Evolutionary conservation across 2,888 invertebrate species (phyloP).

Genomic region (Cryptus armator): DNA sequence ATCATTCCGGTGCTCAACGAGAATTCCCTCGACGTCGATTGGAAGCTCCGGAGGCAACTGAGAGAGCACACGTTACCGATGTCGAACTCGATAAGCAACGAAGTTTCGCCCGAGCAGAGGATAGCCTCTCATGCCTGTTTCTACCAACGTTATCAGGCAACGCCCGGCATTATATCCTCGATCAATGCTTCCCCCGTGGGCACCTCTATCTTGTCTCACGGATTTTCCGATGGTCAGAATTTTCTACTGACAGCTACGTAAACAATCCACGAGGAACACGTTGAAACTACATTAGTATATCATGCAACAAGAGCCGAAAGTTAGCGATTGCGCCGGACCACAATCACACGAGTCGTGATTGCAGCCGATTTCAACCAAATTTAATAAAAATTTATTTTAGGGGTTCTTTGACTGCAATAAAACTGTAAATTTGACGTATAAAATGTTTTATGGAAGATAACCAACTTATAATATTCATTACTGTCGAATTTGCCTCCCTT

Average conservation of each 20-base stretch:
- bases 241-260: background rate
- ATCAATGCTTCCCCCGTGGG: slow-evolving; percentile 24
- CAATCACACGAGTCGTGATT: no score
- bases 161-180: slow-evolving; percentile 26
- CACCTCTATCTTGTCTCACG: no score
- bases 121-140: background rate
- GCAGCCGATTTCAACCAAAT: no score
- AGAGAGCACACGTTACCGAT: background rate
- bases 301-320: no score
- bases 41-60: slow-evolving; percentile 7
- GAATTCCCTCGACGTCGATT: slow-evolving; percentile 39
- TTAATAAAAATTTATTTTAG: no score
- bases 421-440: no score
- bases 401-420: no score
- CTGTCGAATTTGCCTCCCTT: no score
- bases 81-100: slow-evolving; percentile 47
- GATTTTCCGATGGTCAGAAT: background rate
- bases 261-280: background rate
- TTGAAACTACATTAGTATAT: background rate
- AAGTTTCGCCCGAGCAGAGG: slow-evolving; percentile 32
- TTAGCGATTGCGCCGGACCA: no score
- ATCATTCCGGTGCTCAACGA: slow-evolving; percentile 11
- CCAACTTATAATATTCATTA: no score
- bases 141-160: slow-evolving; percentile 18
- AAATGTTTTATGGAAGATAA: no score